Conservation (phyloP, 2,113 vertebrate species). For the Haemorhous mexicanus region DNA sequence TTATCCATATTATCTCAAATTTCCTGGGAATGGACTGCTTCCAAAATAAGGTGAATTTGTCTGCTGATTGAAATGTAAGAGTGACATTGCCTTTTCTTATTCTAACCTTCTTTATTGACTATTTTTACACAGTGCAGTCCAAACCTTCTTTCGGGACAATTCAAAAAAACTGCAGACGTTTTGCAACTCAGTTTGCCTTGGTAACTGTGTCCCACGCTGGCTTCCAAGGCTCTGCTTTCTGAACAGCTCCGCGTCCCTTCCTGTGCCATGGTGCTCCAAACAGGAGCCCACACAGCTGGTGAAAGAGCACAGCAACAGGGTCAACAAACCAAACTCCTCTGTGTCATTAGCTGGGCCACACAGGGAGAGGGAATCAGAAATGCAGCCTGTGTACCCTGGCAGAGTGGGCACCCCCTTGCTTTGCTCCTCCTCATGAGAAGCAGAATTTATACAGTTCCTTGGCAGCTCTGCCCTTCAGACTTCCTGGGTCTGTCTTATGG, state of each 20-base stretch:
- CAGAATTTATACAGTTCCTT: not conserved
- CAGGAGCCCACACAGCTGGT: not conserved
- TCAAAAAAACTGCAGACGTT: fast-evolving
- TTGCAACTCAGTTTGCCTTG: not conserved
- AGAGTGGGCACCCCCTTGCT: not conserved
- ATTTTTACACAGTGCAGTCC: not conserved
- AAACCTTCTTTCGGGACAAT: not conserved
- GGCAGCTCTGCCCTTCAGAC: not conserved
- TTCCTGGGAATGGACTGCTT: not conserved
- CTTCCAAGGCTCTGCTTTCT: not conserved
- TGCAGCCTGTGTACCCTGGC: not conserved
- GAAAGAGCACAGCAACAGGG: not conserved
- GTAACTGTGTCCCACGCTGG: not conserved
- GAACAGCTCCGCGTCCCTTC: fast-evolving
- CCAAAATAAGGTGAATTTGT: not conserved
- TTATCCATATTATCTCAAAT: not conserved
- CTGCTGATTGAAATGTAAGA: not conserved
- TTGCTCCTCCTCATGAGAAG: not conserved
- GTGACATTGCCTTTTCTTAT: not conserved
- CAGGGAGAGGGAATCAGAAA: not conserved
- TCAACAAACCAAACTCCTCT: not conserved
- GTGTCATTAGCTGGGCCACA: fast-evolving
- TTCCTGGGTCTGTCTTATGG: not conserved
- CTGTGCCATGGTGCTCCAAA: fast-evolving
- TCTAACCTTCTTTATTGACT: not conserved